These are phyloP conservation scores for Grammomys dolichurus DNA, from an alignment of 2,113 vertebrate species.

Conservation along the genomic window DNA sequence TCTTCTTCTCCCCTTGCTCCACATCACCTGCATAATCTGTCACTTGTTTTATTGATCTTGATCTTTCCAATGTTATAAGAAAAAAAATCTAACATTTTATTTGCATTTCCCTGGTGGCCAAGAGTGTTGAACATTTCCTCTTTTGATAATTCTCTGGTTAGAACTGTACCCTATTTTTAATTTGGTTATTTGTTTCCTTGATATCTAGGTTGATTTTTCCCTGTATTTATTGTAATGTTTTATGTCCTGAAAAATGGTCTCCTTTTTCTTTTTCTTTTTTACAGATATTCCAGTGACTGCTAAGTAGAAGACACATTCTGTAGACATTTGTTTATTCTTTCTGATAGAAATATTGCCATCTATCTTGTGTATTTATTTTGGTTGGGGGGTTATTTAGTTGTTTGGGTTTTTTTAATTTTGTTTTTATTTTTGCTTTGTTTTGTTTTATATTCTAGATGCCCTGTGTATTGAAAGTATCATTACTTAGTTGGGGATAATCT, in stretches of 20 bases:
- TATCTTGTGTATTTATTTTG: background rate
- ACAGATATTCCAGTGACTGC: background rate
- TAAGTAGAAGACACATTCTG: background rate
- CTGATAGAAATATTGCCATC: background rate
- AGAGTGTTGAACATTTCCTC: no score
- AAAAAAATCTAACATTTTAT: no score
- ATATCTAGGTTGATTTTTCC: background rate
- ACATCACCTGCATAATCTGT: background rate
- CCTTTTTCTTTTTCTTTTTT: background rate
- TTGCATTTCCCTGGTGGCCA: no score
- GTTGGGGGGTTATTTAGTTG: no score
- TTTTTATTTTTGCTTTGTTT: no score
- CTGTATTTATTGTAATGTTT: background rate
- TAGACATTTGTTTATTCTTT: background rate
- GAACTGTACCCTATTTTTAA: no score
- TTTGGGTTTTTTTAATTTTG: background rate
- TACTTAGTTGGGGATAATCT: background rate
- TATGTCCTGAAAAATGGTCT: background rate
- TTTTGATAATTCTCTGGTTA: no score
- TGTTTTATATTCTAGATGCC: background rate
- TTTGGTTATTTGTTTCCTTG: no score
- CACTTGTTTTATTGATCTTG: no score
- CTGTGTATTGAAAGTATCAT: background rate
- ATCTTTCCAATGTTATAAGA: no score
- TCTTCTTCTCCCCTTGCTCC: background rate